Percentiles rank a stretch among this genome's conserved stretches.
These are phyloP conservation scores for Linurgus olivaceus DNA, from an alignment of 2,797 vertebrate species.

Conservation along the genomic window DNA sequence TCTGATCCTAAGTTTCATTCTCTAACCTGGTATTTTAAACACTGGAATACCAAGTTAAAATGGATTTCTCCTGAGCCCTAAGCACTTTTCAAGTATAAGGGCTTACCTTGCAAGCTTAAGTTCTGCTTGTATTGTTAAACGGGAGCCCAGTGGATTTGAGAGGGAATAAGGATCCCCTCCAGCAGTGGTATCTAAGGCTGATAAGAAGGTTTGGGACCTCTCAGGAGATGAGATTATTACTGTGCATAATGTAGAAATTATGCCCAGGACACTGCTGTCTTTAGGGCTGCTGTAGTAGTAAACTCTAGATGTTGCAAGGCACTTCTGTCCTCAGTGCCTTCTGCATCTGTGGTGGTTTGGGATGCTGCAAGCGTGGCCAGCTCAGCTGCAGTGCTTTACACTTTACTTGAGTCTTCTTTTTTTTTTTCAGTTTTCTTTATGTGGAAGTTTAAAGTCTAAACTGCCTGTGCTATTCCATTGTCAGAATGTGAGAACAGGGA, in stretches of 20 bases:
- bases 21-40: background rate
- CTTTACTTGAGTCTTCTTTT: background rate
- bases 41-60: background rate
- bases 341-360: fast-evolving
- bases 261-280: background rate
- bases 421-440: background rate
- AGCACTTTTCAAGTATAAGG: background rate
- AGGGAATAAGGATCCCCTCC: background rate
- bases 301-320: background rate
- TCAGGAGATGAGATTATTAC: background rate
- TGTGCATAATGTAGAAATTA: background rate
- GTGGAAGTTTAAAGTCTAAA: background rate
- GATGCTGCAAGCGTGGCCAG: background rate
- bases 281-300: background rate
- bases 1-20: background rate
- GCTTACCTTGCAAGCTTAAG: background rate
- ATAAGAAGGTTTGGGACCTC: background rate
- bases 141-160: background rate
- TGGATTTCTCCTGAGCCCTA: background rate
- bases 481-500: background rate
- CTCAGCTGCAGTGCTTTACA: background rate
- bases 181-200: background rate
- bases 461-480: background rate
- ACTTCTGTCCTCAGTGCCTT: background rate
- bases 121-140: background rate